phyloP scores from a whole-genome alignment of 2,113 vertebrate species.

The Pteropus alecto region DNA sequence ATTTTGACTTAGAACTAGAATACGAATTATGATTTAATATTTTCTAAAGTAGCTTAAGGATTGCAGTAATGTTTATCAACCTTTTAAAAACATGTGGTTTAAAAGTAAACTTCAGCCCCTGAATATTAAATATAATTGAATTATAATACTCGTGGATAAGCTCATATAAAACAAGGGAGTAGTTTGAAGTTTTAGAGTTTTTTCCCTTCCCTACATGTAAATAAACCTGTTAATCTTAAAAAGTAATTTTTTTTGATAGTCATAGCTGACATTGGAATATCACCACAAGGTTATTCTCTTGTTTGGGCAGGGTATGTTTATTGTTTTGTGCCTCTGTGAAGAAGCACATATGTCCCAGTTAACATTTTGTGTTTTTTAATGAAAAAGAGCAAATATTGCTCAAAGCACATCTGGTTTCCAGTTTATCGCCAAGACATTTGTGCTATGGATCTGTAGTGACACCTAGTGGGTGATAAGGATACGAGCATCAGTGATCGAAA shows the following conservation, averaged over 20 bases:
- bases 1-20: not conserved
- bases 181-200: not conserved
- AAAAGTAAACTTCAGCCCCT: not conserved
- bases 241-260: not conserved
- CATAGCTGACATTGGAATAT: not conserved
- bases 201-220: not conserved
- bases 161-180: not conserved
- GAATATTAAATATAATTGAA: not conserved
- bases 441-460: conserved; percentile 57
- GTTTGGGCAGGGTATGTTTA: not conserved
- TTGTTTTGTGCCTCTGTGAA: not conserved
- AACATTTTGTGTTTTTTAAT: not conserved
- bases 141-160: not conserved
- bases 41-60: conserved; percentile 4
- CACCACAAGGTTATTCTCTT: not conserved
- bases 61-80: not conserved
- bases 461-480: conserved; percentile 67
- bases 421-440: not conserved
- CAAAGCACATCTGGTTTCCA: not conserved
- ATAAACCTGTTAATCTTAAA: not conserved
- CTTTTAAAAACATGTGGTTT: not conserved
- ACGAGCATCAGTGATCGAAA: not conserved
- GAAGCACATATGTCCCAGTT: not conserved
- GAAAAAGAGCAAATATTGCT: not conserved
- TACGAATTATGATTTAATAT: not conserved